A percentile compares a stretch with the other conserved stretches of the same genome.
Evolutionary conservation across 64 coral and sea anemone genomes (phyloP).

Genomic region (Acropora yongei): DNA sequence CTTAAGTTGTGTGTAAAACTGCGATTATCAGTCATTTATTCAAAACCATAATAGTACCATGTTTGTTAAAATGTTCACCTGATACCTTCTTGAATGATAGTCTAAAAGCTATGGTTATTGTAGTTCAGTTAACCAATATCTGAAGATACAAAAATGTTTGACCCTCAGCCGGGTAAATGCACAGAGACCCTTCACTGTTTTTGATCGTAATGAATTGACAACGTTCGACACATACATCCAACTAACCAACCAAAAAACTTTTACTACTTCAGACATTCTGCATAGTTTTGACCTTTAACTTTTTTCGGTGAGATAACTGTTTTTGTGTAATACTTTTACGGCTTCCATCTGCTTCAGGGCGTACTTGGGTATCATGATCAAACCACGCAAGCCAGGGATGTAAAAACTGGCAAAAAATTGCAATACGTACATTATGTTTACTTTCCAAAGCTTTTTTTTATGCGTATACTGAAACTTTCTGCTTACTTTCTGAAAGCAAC

Average conservation of each 20-base stretch:
- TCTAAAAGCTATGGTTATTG: not conserved
- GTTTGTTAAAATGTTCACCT: not conserved
- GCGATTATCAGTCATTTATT: not conserved
- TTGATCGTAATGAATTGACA: not conserved
- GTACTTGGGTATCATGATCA: not conserved
- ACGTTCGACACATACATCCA: not conserved
- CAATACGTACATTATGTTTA: too few relatives aligned
- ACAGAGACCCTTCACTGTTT: not conserved
- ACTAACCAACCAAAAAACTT: not conserved
- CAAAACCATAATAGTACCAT: not conserved
- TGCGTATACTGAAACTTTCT: too few relatives aligned
- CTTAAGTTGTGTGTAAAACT: not conserved
- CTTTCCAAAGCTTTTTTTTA: too few relatives aligned
- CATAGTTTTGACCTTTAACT: not conserved
- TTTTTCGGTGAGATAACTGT: too few relatives aligned
- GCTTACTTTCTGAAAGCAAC: too few relatives aligned
- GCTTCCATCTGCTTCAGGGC: not conserved
- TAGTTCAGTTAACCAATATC: not conserved
- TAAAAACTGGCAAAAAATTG: not conserved
- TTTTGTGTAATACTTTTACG: not conserved
- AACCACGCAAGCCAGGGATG: not conserved
- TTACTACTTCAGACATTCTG: not conserved
- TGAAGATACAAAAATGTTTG: not conserved
- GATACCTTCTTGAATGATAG: not conserved
- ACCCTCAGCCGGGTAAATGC: not conserved